Conservation (phyloP, 2,113 vertebrate species). For the Calidris pygmaea region DNA sequence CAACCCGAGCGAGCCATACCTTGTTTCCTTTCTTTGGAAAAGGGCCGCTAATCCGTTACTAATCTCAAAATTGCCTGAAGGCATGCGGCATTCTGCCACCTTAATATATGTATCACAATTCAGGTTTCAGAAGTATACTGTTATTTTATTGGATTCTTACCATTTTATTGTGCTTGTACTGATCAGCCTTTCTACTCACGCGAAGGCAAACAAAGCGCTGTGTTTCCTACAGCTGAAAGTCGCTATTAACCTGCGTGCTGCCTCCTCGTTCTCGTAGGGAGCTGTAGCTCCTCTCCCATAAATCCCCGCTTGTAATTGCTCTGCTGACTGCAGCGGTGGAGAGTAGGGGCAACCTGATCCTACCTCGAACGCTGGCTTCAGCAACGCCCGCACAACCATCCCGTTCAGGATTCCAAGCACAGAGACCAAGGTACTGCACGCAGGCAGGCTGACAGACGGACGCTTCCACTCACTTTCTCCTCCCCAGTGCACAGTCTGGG, state of each 20-base stretch:
- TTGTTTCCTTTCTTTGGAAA: not conserved
- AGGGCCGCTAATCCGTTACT: not conserved
- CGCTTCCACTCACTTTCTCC: no score
- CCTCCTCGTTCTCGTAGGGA: not conserved
- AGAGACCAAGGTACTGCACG: not conserved
- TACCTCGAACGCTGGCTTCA: not conserved
- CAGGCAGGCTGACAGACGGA: not conserved
- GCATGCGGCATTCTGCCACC: not conserved
- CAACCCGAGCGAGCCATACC: not conserved
- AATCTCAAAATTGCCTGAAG: not conserved
- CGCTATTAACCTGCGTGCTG: not conserved
- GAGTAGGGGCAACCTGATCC: not conserved
- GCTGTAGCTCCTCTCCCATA: not conserved
- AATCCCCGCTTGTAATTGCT: not conserved
- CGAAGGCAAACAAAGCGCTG: not conserved
- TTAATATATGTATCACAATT: not conserved
- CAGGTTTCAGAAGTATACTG: not conserved
- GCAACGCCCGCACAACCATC: not conserved
- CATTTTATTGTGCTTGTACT: not conserved
- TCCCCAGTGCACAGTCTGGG: rapidly evolving
- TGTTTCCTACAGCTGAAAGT: not conserved
- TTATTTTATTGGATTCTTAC: not conserved
- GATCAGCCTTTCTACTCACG: not conserved
- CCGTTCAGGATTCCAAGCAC: not conserved
- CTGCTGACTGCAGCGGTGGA: not conserved